phyloP scores from a whole-genome alignment of 2,888 invertebrate species.

The Cephus rjabovi region DNA sequence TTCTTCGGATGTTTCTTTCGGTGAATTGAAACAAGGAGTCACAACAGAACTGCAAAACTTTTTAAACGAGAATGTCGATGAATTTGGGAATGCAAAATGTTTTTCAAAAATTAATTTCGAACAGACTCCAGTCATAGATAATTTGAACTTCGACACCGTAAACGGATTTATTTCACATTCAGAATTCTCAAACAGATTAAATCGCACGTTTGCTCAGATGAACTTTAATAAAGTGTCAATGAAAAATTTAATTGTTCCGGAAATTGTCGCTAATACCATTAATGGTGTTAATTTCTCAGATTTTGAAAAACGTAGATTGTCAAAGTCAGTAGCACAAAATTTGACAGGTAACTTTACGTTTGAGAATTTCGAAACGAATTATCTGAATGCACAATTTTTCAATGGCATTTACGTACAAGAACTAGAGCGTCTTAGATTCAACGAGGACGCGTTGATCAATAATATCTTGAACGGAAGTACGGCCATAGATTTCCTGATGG shows the following conservation, averaged over 20 bases:
- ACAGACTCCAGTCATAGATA: background rate
- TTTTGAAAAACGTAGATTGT: constrained; percentile 26
- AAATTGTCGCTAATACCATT: constrained; percentile 30
- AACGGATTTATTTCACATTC: constrained; percentile 32
- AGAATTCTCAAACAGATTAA: constrained; percentile 45
- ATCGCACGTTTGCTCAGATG: constrained; percentile 63
- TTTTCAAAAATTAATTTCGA: constrained; percentile 20
- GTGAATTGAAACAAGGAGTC: constrained; percentile 32
- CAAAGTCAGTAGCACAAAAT: constrained; percentile 28
- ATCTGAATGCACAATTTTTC: constrained; percentile 30
- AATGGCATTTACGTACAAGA: constrained; percentile 35
- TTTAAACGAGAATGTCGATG: constrained; percentile 21
- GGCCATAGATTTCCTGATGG: constrained; percentile 33
- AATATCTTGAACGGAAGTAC: constrained; percentile 30
- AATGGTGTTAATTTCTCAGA: constrained; percentile 36
- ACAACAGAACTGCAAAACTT: constrained; percentile 29
- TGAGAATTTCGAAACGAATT: constrained; percentile 32
- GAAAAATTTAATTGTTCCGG: constrained; percentile 62
- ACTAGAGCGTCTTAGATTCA: constrained; percentile 27
- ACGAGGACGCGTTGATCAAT: constrained; percentile 26
- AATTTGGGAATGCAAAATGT: constrained; percentile 26
- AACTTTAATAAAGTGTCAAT: constrained; percentile 67
- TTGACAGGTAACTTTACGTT: constrained; percentile 34
- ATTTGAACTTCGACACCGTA: constrained; percentile 34
- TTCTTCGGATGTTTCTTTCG: constrained; percentile 41